Percentiles rank a stretch among this genome's conserved stretches.
phyloP scores from a whole-genome alignment of 2,113 vertebrate genomes.

The Philantomba maxwellii region DNA sequence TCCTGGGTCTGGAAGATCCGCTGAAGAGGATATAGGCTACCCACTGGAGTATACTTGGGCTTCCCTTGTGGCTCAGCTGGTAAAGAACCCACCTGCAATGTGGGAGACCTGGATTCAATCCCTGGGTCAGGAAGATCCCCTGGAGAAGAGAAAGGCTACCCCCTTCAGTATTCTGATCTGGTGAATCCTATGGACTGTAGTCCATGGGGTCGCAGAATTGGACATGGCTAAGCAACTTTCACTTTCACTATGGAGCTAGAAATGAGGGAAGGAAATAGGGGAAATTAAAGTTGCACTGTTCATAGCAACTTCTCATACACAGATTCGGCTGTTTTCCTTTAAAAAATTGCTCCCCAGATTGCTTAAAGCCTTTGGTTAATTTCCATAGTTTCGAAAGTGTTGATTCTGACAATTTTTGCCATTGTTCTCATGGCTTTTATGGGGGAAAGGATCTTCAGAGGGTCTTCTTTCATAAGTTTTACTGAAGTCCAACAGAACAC shows the following conservation, averaged over 20 bases:
- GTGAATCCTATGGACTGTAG: not conserved
- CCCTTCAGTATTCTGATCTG: not conserved
- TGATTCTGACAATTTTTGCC: not conserved
- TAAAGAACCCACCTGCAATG: not conserved
- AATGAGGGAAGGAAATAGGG: not conserved
- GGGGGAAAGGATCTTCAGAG: not conserved
- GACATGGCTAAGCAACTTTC: not conserved
- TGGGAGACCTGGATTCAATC: not conserved
- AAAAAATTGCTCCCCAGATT: not conserved
- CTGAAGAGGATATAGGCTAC: not conserved
- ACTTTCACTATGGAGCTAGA: not conserved
- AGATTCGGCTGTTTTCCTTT: not conserved
- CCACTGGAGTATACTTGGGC: not conserved
- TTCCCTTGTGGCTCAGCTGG: not conserved
- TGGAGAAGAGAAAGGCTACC: not conserved
- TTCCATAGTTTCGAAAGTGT: not conserved
- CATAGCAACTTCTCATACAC: not conserved
- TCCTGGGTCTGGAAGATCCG: fast-evolving
- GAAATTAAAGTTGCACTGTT: not conserved
- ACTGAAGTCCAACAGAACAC: not conserved
- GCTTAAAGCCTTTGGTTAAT: not conserved
- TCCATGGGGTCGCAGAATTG: not conserved
- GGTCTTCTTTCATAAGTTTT: not conserved
- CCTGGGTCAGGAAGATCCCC: not conserved
- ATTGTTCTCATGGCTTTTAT: not conserved